These are phyloP conservation scores for Meles meles DNA, from an alignment of 2,113 vertebrate species.

Conservation along the genomic window DNA sequence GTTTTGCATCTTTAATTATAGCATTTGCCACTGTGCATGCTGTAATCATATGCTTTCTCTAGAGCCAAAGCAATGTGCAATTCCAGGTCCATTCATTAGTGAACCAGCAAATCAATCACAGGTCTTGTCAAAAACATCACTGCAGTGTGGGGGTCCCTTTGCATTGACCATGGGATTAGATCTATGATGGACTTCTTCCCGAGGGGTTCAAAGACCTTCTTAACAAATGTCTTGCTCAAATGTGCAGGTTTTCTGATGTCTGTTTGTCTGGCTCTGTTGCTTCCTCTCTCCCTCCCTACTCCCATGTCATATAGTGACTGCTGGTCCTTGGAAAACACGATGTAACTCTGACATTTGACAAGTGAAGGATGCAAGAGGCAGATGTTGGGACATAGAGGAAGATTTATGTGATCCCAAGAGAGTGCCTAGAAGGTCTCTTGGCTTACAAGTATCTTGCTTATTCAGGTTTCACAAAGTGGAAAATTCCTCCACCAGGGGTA, in stretches of 20 bases:
- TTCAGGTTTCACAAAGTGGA: constrained; percentile 32
- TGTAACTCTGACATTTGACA: constrained; percentile 31
- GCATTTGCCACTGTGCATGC: constrained; percentile 34
- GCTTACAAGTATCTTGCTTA: constrained; percentile 6
- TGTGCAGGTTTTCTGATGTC: neutral
- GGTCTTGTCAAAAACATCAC: constrained; percentile 17
- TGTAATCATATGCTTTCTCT: constrained; percentile 56
- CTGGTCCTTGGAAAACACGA: neutral
- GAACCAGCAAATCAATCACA: constrained; percentile 31
- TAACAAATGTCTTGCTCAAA: neutral
- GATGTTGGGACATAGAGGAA: neutral
- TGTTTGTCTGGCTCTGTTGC: constrained; percentile 1
- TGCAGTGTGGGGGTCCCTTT: neutral
- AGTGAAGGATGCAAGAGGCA: neutral
- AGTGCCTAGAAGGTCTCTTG: neutral
- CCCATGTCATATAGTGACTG: neutral
- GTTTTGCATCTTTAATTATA: constrained; percentile 65
- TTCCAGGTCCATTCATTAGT: constrained; percentile 62
- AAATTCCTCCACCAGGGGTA: neutral
- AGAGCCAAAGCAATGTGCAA: constrained; percentile 39
- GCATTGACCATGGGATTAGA: neutral
- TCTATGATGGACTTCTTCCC: neutral
- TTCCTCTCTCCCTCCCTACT: neutral
- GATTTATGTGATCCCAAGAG: neutral
- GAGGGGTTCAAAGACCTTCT: neutral